Evolutionary conservation across 1,140 invertebrate species (phyloP).

Genomic region (Thalassaphorura encarpata): DNA sequence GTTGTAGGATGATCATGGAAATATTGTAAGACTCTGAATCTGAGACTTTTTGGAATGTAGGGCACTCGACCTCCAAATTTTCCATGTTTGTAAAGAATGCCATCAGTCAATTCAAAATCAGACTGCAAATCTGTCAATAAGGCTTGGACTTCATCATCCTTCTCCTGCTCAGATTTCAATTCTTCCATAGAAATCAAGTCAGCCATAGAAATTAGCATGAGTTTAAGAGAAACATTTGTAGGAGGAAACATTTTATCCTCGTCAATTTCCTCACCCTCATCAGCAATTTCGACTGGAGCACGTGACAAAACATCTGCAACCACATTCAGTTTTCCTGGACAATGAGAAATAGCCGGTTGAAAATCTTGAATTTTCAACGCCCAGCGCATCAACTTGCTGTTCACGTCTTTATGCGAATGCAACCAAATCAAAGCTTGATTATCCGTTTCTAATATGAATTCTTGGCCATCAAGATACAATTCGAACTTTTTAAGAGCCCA

Average conservation of each 20-base stretch:
- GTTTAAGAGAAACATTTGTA: background rate
- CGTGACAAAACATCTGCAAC: slow-evolving; percentile 13
- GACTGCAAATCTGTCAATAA: background rate
- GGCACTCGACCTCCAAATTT: background rate
- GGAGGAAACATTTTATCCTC: background rate
- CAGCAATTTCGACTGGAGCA: slow-evolving; percentile 12
- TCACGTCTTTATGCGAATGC: slow-evolving; percentile 36
- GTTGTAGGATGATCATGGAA: slow-evolving; percentile 9
- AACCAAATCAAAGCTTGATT: slow-evolving; percentile 42
- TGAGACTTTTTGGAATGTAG: background rate
- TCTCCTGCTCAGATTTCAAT: background rate
- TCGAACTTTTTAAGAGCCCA: slow-evolving; percentile 41
- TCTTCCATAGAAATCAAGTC: background rate
- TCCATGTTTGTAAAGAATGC: background rate
- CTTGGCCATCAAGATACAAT: slow-evolving; percentile 41
- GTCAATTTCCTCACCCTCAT: background rate
- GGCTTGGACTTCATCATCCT: background rate
- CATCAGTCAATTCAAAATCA: background rate
- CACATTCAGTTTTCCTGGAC: slow-evolving; percentile 31
- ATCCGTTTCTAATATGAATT: slow-evolving; percentile 44
- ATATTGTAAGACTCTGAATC: background rate
- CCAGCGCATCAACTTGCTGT: slow-evolving; percentile 40
- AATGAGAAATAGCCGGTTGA: background rate
- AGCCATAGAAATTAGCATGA: background rate
- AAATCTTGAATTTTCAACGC: slow-evolving; percentile 41